These are phyloP conservation scores for Heliconius ethilla DNA, from an alignment of 2,888 invertebrate genomes.

Conservation along the genomic window DNA sequence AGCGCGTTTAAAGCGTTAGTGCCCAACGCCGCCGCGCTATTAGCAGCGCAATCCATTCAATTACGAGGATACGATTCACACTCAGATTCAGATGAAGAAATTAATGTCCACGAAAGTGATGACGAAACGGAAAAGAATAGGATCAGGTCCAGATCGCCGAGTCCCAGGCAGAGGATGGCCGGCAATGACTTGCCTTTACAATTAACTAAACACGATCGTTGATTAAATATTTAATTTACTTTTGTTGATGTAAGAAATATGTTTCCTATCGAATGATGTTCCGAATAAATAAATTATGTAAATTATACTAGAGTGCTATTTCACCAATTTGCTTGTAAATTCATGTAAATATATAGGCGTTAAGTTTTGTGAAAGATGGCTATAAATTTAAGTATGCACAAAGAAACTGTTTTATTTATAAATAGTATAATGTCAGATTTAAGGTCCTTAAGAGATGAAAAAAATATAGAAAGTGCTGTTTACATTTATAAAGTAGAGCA, in stretches of 20 bases:
- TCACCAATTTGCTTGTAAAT: slow-evolving; percentile 70
- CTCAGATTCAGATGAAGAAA: slow-evolving; percentile 88
- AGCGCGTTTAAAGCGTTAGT: slow-evolving; percentile 92
- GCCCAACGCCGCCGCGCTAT: slow-evolving; percentile 83
- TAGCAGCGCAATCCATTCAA: slow-evolving; percentile 77
- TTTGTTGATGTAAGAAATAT: slow-evolving; percentile 64
- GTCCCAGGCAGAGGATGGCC: slow-evolving; percentile 63
- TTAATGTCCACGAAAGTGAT: slow-evolving; percentile 91
- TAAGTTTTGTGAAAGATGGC: slow-evolving; percentile 62
- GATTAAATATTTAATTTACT: slow-evolving; percentile 60
- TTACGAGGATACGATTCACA: slow-evolving; percentile 77
- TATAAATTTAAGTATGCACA: slow-evolving; percentile 66
- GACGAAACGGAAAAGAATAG: slow-evolving; percentile 79
- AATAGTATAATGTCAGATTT: slow-evolving; percentile 25
- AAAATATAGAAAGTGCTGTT: slow-evolving; percentile 36
- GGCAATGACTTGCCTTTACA: slow-evolving; percentile 84
- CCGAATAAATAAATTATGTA: slow-evolving; percentile 63
- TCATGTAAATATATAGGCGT: slow-evolving; percentile 71
- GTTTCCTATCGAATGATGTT: slow-evolving; percentile 69
- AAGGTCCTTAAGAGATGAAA: slow-evolving; percentile 41
- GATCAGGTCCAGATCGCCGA: slow-evolving; percentile 73
- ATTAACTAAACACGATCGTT: slow-evolving; percentile 88
- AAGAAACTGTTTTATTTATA: slow-evolving; percentile 54
- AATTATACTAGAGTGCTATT: slow-evolving; percentile 54
- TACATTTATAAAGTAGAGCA: slow-evolving; percentile 37